Evolutionary conservation across 2,113 vertebrate species (phyloP).

Genomic region (Heliornis fulica): DNA sequence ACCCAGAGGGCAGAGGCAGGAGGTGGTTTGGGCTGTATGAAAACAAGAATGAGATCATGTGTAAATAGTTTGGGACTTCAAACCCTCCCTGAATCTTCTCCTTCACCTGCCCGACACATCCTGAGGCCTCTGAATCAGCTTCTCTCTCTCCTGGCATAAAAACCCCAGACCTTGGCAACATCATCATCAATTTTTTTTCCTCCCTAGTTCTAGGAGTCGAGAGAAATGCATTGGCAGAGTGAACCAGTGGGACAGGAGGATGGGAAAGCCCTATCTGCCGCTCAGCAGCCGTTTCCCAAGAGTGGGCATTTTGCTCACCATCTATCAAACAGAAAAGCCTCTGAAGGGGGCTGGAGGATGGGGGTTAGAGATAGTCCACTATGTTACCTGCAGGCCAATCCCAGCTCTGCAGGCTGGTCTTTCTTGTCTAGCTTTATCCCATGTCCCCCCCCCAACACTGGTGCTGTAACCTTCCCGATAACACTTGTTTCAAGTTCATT

Average conservation of each 20-base stretch:
- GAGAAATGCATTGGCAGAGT: neutral
- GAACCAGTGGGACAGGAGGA: neutral
- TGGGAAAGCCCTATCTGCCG: neutral
- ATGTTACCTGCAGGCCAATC: conserved; percentile 54
- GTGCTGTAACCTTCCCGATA: conserved; percentile 68
- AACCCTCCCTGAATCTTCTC: neutral
- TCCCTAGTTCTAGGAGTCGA: neutral
- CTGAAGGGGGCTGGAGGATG: neutral
- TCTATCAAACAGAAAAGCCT: conserved; percentile 15
- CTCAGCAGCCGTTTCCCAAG: conserved; percentile 14
- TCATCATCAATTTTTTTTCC: neutral
- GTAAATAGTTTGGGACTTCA: neutral
- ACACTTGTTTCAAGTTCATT: conserved; percentile 87
- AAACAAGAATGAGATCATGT: neutral
- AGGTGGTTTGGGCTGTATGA: neutral
- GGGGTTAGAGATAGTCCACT: conserved; percentile 33
- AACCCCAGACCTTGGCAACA: neutral
- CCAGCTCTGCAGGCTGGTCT: conserved; percentile 34
- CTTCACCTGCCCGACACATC: neutral
- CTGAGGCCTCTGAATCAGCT: neutral
- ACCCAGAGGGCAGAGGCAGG: neutral
- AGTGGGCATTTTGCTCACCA: conserved; percentile 14
- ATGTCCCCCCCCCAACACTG: conserved; percentile 12
- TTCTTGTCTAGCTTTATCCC: conserved; percentile 23
- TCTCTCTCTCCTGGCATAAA: neutral